These are phyloP conservation scores for Discoglossus pictus DNA, from an alignment of 2,797 vertebrate genomes.

Conservation along the genomic window DNA sequence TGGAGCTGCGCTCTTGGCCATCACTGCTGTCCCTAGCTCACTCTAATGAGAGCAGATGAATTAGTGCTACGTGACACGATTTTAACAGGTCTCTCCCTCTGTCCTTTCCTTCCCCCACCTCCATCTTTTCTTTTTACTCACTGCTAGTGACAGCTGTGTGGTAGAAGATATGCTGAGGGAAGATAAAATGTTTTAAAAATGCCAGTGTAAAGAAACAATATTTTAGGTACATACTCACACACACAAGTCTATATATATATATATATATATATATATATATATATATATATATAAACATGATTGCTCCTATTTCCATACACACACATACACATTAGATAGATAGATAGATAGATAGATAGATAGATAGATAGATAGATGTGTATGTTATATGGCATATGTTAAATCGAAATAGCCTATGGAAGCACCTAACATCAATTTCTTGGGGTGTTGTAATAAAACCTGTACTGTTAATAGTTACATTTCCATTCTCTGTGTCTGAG, in stretches of 20 bases:
- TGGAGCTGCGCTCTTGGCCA: conserved; percentile 84
- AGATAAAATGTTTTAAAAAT: conserved; percentile 71
- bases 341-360: too few relatives aligned
- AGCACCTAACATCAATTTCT: too few relatives aligned
- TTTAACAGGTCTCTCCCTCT: conserved; percentile 81
- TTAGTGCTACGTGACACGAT: conserved; percentile 97
- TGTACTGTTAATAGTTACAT: not conserved
- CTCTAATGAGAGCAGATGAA: conserved; percentile 99
- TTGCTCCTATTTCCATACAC: too few relatives aligned
- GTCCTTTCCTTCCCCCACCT: conserved; percentile 59
- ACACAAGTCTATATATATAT: too few relatives aligned
- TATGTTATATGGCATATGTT: too few relatives aligned
- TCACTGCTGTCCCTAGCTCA: conserved; percentile 86
- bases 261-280: too few relatives aligned
- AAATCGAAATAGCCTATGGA: too few relatives aligned
- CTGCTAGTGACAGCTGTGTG: conserved; percentile 87
- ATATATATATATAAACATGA: too few relatives aligned
- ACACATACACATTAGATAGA: too few relatives aligned
- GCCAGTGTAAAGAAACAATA: conserved; percentile 58
- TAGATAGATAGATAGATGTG: too few relatives aligned
- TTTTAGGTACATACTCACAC: too few relatives aligned
- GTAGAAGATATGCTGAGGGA: conserved; percentile 64
- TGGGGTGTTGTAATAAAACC: not conserved
- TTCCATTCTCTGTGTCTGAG: not conserved
- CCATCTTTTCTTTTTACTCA: conserved; percentile 55